Conservation (phyloP, 2,797 vertebrate species). For the Liparis tanakae region DNA sequence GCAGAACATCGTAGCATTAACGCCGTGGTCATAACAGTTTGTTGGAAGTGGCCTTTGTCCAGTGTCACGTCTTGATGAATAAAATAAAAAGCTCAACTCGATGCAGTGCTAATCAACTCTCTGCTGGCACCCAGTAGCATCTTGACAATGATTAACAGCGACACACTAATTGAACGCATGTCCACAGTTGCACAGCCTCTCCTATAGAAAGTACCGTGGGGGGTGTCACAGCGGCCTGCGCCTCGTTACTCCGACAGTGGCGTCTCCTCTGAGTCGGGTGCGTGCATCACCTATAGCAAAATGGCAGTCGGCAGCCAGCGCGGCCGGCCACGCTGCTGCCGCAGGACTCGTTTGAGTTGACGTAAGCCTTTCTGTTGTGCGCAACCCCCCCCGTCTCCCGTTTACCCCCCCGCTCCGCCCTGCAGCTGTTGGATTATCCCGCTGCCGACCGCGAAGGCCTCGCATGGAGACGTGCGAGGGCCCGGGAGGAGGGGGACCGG, state of each 20-base stretch:
- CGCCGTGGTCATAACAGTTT: not conserved
- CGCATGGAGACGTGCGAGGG: slow-evolving; percentile 27
- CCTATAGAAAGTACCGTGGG: slow-evolving; percentile 44
- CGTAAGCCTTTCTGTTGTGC: slow-evolving; percentile 68
- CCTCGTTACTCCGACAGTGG: not conserved
- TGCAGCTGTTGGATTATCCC: slow-evolving; percentile 77
- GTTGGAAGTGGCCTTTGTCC: slow-evolving; percentile 15
- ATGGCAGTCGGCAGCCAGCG: slow-evolving; percentile 58
- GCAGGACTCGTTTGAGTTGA: slow-evolving; percentile 72
- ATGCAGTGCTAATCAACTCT: slow-evolving; percentile 18
- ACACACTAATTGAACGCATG: slow-evolving; percentile 67
- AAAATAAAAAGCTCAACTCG: slow-evolving; percentile 46
- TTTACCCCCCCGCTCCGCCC: slow-evolving; percentile 49
- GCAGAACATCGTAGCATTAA: not conserved
- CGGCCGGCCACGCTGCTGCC: slow-evolving; percentile 61
- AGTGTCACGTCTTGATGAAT: slow-evolving; percentile 7
- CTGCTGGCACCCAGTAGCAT: slow-evolving; percentile 29
- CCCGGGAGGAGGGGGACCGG: not conserved
- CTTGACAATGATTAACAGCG: slow-evolving; percentile 63
- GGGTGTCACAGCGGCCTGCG: slow-evolving; percentile 26
- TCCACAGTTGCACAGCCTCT: slow-evolving; percentile 41
- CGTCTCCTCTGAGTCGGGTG: not conserved
- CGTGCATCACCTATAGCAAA: slow-evolving; percentile 34
- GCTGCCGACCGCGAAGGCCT: slow-evolving; percentile 59
- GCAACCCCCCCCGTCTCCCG: not conserved